Base-by-base conservation (phyloP, 2,797 vertebrate genomes). In the Typhlichthys subterraneus region DNA sequence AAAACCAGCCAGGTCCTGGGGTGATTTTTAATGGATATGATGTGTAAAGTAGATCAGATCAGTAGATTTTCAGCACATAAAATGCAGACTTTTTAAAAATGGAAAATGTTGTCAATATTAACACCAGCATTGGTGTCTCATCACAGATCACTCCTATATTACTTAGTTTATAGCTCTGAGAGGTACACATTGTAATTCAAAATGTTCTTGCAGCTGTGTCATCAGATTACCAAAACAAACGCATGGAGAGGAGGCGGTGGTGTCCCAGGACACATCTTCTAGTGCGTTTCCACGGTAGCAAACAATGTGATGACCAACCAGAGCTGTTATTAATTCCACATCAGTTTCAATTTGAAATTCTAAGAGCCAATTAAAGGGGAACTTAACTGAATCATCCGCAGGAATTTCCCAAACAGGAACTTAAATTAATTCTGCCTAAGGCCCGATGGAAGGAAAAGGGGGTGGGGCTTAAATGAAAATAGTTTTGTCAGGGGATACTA, bases 301-400 rank as follows among this genome's bases (percentile, higher is more conserved):
- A 85, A 84, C 83, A 70, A 68, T 75, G 70, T 57, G 57, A 72
- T 81, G 81, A 85, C 76, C 79, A 83, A 87, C 72, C 75, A 76
- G 75, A 77, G 70, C 76, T 83, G 84, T 88, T 88, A 90, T 92
- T 92, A 89, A 89, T 92, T 89, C 85, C 80, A 84, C 79, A 88
- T 92, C 84, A 82, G 81, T 87, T 92, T 91, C 76, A 86, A 86
- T 92, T 89, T 88, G 75, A 89, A 88, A 88, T 86, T 82, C 84
- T 89, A 83, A 87, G 84, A 90, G 85, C 85, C 89, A 91, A 90
- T 90, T 92, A 90, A 89, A 87, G 73, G 69, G 55, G 63, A 59
- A 64, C 79, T 80, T 90, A 90, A 92, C 89, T 91, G 87, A 90
- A 90, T 88, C 80, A 79, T 78, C 84, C 88, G 71, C 82, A 75